phyloP scores from a whole-genome alignment of 2,888 invertebrate species.

The Apoda limacodes region DNA sequence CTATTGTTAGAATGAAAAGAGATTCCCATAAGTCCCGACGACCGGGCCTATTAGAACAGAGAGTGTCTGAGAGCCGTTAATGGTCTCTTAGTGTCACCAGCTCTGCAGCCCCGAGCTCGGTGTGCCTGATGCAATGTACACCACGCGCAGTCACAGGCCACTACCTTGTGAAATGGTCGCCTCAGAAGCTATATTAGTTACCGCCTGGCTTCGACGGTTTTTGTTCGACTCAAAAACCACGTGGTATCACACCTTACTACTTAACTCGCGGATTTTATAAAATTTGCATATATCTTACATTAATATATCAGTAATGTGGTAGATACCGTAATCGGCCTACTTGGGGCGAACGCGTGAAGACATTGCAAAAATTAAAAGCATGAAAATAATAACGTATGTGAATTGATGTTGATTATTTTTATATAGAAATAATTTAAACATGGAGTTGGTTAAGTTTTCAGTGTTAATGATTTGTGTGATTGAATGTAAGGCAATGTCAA shows the following conservation, averaged over 20 bases:
- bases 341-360: not conserved
- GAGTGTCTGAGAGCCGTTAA: too few species aligned
- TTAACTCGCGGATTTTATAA: too few species aligned
- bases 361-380: not conserved
- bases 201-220: slow-evolving; percentile 49
- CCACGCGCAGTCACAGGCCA: slow-evolving; percentile 44
- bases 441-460: slow-evolving; percentile 35
- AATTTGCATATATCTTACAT: too few species aligned
- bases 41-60: too few species aligned
- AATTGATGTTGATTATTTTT: slow-evolving; percentile 1
- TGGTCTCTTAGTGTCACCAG: too few species aligned
- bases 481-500: slow-evolving; percentile 43
- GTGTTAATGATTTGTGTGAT: slow-evolving; percentile 37
- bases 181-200: slow-evolving; percentile 62
- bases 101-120: not conserved
- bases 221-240: slow-evolving; percentile 50
- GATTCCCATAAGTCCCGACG: too few species aligned
- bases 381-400: not conserved
- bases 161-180: slow-evolving; percentile 67
- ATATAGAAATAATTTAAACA: slow-evolving; percentile 17
- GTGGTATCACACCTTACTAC: slow-evolving; percentile 30
- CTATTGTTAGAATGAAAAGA: too few species aligned
- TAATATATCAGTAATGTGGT: too few species aligned
- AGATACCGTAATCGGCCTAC: not conserved
- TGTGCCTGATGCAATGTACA: slow-evolving; percentile 20